Evolutionary conservation across 2,113 vertebrate species (phyloP).

Genomic region (Dicentrarchus labrax): DNA sequence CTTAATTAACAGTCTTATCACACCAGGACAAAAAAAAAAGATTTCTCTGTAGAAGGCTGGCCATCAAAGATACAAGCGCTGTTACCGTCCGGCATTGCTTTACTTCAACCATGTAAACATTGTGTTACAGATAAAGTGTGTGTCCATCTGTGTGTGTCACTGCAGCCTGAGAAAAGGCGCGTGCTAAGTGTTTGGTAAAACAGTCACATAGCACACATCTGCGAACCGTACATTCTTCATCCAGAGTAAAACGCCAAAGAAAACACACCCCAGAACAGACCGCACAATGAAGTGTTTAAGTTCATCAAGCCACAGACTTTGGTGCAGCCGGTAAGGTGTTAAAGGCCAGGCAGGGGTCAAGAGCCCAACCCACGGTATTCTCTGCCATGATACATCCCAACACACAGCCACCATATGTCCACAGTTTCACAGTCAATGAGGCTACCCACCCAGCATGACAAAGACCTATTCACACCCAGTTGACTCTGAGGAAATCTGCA

Average conservation of each 20-base stretch:
- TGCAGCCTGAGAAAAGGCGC: constrained; percentile 21
- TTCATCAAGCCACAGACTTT: constrained; percentile 78
- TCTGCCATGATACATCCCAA: constrained; percentile 68
- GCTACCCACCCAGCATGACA: constrained; percentile 79
- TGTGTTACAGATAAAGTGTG: constrained; percentile 31
- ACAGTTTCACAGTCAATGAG: constrained; percentile 78
- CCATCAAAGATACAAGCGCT: constrained; percentile 63
- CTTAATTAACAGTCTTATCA: constrained; percentile 79
- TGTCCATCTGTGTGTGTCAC: constrained; percentile 45
- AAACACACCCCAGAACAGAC: constrained; percentile 59
- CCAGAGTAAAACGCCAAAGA: constrained; percentile 35
- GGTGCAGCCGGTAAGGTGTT: constrained; percentile 72
- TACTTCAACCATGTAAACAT: constrained; percentile 1
- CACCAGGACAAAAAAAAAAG: constrained; percentile 57
- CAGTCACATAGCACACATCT: constrained; percentile 68
- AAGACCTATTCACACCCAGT: constrained; percentile 80
- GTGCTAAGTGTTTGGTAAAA: constrained; percentile 53
- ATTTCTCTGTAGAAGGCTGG: constrained; percentile 69
- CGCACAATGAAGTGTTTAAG: constrained; percentile 85
- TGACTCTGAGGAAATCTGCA: constrained; percentile 76
- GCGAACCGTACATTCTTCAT: constrained; percentile 52
- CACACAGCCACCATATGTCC: constrained; percentile 86
- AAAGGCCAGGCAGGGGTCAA: constrained; percentile 79
- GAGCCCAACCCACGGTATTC: constrained; percentile 81
- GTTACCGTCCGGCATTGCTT: constrained; percentile 56